These are phyloP conservation scores for Rhagonycha lutea DNA, from an alignment of 2,888 invertebrate genomes.

Conservation along the genomic window DNA sequence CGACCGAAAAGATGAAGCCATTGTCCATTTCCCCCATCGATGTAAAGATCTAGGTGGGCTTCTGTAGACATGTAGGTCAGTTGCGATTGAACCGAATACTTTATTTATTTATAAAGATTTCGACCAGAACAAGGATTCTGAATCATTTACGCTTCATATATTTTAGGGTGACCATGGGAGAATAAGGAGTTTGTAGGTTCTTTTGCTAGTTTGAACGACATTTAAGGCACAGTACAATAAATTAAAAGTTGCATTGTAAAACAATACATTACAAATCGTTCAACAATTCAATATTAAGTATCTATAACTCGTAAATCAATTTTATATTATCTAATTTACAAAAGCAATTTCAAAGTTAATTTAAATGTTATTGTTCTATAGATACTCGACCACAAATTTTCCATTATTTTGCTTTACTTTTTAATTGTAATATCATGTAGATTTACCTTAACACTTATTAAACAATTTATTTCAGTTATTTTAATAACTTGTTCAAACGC, in stretches of 20 bases:
- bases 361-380: background rate
- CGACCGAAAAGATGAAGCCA: constrained; percentile 38
- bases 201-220: constrained; percentile 15
- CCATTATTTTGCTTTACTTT: background rate
- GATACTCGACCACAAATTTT: background rate
- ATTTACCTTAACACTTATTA: background rate
- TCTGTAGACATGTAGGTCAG: constrained; percentile 36
- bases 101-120: constrained; percentile 32
- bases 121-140: constrained; percentile 33
- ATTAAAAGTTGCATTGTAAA: background rate
- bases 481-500: background rate
- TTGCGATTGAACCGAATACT: constrained; percentile 37
- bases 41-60: constrained; percentile 39
- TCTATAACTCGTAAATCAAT: background rate
- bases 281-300: background rate
- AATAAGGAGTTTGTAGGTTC: constrained; percentile 21
- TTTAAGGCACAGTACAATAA: constrained; percentile 3
- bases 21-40: constrained; percentile 39
- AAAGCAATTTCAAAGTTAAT: background rate
- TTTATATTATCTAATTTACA: background rate
- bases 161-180: constrained; percentile 29
- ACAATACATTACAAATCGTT: background rate
- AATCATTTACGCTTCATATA: constrained; percentile 38
- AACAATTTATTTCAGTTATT: background rate
- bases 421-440: background rate